Evolutionary conservation across 2,888 invertebrate genomes (phyloP), one percentile per base, ranked within the genome.

Genomic region (Nipponacmea schrenckii): DNA sequence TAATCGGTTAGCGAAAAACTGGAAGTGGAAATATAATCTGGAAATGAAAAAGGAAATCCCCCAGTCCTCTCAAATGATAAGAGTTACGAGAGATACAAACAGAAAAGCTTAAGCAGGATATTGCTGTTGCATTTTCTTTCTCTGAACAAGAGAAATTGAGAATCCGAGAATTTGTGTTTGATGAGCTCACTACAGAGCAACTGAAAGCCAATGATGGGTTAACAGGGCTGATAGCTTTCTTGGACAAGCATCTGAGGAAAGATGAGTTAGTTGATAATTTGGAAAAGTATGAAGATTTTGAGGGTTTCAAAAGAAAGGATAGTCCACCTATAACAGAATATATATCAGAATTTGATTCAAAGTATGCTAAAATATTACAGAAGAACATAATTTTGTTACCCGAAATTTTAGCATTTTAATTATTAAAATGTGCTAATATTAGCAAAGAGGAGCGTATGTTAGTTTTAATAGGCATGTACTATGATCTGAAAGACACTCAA

Each of bases 331-430:
- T 56, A n/a, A 56, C 20, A 20, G 56, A 56, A 56, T 56, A 20
- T 56, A 56, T 56, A n/a, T 20, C 56, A 56, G 20, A 56, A n/a
- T 56, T 56, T 56, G 56, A 56, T 56, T 56, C 56, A 56, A 56
- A 56, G 20, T 56, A 56, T n/a, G n/a, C 20, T 24, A 56, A 56
- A n/a, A 56, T 56, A 20, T 1, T 20, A 5, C n/a, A 56, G 12
- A 56, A 56, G n/a, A 24, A 24, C 10, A 56, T 56, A n/a, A 20
- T n/a, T 56, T n/a, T 56, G 12, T 56, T 56, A 56, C 20, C n/a
- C 8, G 56, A 56, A 56, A 56, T 56, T 56, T 24, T 56, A 12
- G 56, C 20, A 10, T 56, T 56, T 56, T n/a, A 56, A 56, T 56
- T 56, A 24, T n/a, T 56, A n/a, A 56, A 56, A 24, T 20, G 20